Base-by-base conservation (phyloP, 2,888 invertebrate genomes). In the Temnothorax unifasciatus region DNA sequence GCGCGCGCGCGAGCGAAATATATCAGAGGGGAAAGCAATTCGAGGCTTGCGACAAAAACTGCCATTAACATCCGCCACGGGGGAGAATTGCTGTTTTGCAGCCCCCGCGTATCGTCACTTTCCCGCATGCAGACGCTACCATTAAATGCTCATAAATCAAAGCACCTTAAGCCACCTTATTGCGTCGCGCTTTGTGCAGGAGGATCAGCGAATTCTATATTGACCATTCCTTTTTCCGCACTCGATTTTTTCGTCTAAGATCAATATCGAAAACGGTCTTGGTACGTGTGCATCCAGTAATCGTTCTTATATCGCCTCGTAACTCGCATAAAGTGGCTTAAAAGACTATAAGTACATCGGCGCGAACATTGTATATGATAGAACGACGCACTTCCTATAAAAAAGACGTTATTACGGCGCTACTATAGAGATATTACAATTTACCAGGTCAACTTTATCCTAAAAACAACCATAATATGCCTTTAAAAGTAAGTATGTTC, bases 141-240 rank as follows among this genome's bases (percentile, higher is more conserved):
- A 81, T 81, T 81, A 81, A 81, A 81, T 38, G 59, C 71, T 73
- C 73, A 61, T 81, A 81, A 81, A 81, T 81, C 79, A 81, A 59
- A 59, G 73, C 34, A 73, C 59, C 73, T 81, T 81, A 73, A 81
- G 73, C 59, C 79, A 81, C 38, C 73, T 81, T 81, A 81, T 81
- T 73, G 73, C 73, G 47, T 21, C 44, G 44, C 47, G 4, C 71
- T 76, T 38, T 38, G 44, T 54, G 52, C 41, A 21, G 57, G 34
- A 47, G 71, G 73, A 59, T 73, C 73, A 4, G n/a, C 8, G 47
- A 59, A 59, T 81, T 71, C 38, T 47, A 13, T 21, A 50, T 34
- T 29, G 54, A 13, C 44, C 3, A 47, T 34, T 59, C 34, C 59
- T n/a, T 50, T 38, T 59, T 38, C 50, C 21, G 34, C n/a, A 9